Conservation (phyloP, 2,113 vertebrate genomes). For the Suricata suricatta region DNA sequence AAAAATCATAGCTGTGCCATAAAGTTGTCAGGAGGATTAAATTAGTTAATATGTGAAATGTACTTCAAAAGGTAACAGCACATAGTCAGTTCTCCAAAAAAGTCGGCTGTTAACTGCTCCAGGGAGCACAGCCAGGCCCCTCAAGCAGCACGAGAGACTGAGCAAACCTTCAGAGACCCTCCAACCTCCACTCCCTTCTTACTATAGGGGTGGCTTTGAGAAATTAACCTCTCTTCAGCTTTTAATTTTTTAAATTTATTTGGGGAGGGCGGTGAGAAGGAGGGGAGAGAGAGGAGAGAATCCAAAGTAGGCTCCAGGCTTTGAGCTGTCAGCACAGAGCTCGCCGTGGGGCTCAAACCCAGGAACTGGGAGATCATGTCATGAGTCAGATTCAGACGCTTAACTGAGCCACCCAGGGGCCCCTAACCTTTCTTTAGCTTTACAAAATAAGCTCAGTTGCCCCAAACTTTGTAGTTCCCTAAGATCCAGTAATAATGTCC, state of each 20-base stretch:
- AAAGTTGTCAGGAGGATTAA: not conserved
- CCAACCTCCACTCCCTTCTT: not conserved
- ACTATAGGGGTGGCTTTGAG: not conserved
- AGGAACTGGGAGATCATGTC: too few species aligned
- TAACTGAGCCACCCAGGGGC: too few species aligned
- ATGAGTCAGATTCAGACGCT: too few species aligned
- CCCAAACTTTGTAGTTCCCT: not conserved
- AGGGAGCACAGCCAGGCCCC: not conserved
- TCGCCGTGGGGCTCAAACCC: too few species aligned
- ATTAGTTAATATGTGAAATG: not conserved
- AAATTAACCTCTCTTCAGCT: not conserved
- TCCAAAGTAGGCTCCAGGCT: too few species aligned
- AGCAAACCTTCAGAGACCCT: not conserved
- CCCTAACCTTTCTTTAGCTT: not conserved
- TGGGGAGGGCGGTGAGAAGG: too few species aligned
- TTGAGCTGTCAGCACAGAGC: too few species aligned
- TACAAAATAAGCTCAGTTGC: not conserved
- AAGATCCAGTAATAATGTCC: not conserved
- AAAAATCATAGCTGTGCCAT: not conserved
- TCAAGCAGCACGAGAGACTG: not conserved
- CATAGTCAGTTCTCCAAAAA: not conserved
- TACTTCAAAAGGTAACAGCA: not conserved
- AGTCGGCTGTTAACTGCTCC: not conserved
- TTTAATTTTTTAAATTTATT: not conserved
- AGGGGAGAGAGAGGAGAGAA: too few species aligned